Evolutionary conservation across 2,113 vertebrate species (phyloP), one percentile per base, ranked within the genome.

Genomic region (Myiagra hebetior): DNA sequence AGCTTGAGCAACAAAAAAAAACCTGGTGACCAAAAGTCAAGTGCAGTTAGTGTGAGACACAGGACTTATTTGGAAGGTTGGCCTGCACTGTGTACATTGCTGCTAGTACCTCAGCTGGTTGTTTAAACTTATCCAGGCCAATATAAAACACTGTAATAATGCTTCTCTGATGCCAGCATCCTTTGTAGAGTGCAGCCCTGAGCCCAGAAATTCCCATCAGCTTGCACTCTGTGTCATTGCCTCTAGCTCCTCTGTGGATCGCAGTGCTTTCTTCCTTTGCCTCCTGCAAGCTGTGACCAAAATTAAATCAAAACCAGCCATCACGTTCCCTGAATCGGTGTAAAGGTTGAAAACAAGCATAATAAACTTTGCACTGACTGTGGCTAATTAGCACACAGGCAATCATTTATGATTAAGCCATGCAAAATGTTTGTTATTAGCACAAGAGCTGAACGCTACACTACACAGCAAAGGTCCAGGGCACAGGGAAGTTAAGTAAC

Each of bases 321-420:
- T 67, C 41, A 30, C 0, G 0, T 59, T 72, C 27, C 64, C 55
- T 81, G 59, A 83, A 88, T 18, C 78, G 42, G 90, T 83, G 21
- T 84, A 93, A 90, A 88, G 85, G 87, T 79, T 94, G 80, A 89
- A 91, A 95, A 88, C 59, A 86, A 90, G 65, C 56, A 35, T 63
- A 92, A 77, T 84, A 85, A 95, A 94, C 85, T 95, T 94, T 87
- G 83, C 37, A 92, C 74, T 6, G 10, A 31, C 87, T 95, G 91
- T 42, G 76, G 69, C 68, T 96, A 92, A 93, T 97, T 93, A 94
- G 49, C 6, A 15, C 47, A 55, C 26, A 65, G 70, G 42, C 59
- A 82, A 53, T 87, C 39, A 91, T 96, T 91, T 96, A 87, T 82
- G 84, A 73, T 89, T 95, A 91, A 92, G 33, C 87, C 67, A 75